phyloP scores from a whole-genome alignment of 2,113 vertebrate genomes.

The Scomber colias region DNA sequence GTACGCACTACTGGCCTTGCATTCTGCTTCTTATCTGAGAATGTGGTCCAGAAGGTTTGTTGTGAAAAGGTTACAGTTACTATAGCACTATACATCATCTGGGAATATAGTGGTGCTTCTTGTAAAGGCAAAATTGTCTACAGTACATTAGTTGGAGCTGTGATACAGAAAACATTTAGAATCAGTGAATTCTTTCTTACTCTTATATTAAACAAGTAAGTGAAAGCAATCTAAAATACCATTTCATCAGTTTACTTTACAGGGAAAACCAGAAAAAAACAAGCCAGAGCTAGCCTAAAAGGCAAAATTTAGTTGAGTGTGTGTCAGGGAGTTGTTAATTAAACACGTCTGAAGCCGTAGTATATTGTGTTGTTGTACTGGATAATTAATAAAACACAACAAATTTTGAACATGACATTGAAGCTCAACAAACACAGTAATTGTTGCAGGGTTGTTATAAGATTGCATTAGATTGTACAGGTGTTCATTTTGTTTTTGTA shows the following conservation, averaged over 20 bases:
- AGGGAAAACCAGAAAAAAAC: too few relatives aligned
- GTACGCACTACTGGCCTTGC: not conserved
- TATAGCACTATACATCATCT: not conserved
- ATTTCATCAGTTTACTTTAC: too few relatives aligned
- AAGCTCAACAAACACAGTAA: not conserved
- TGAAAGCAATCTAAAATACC: not conserved
- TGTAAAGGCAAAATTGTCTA: not conserved
- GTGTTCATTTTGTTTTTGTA: slow-evolving; percentile 9
- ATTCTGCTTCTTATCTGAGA: slow-evolving; percentile 29
- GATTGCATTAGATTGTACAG: not conserved
- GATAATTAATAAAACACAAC: slow-evolving; percentile 16
- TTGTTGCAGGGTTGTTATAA: not conserved
- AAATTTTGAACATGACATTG: not conserved
- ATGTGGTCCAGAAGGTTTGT: not conserved
- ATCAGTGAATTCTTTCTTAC: slow-evolving; percentile 1
- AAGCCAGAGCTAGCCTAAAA: not conserved
- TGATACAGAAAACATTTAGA: not conserved
- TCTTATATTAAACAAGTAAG: slow-evolving; percentile 20
- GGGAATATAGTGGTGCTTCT: not conserved
- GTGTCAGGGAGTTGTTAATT: slow-evolving; percentile 15
- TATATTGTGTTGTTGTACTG: not conserved
- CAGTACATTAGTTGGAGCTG: not conserved
- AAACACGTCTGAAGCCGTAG: slow-evolving; percentile 11
- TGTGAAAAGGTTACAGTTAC: slow-evolving; percentile 8
- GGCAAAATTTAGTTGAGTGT: slow-evolving; percentile 10